phyloP scores from a whole-genome alignment of 1,140 invertebrate genomes.

The Hyposmocoma kahamanoa region DNA sequence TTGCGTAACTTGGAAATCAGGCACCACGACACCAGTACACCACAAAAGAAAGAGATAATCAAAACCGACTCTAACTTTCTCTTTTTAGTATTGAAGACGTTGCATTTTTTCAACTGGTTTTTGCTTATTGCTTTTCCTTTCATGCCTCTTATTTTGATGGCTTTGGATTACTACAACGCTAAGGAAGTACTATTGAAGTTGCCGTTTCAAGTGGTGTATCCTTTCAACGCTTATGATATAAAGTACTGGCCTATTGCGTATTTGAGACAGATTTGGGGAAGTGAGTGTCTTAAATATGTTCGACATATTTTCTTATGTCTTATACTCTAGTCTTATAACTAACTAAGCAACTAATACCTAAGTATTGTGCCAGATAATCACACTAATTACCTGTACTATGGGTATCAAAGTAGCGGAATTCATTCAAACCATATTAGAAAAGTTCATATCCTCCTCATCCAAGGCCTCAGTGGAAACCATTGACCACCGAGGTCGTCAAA shows the following conservation, averaged over 20 bases:
- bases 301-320: no score
- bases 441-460: no score
- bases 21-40: neutral
- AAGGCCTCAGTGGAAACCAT: no score
- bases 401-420: no score
- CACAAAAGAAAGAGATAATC: conserved; percentile 13
- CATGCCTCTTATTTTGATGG: conserved; percentile 19
- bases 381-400: no score
- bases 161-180: conserved; percentile 18
- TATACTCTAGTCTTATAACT: no score
- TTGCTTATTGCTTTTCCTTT: conserved; percentile 19
- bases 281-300: no score
- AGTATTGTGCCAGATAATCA: no score
- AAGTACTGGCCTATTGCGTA: conserved; percentile 21
- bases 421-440: no score
- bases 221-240: conserved; percentile 17
- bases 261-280: conserved; percentile 25
- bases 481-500: no score
- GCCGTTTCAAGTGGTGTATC: conserved; percentile 22
- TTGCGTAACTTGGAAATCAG: conserved; percentile 13
- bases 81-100: conserved; percentile 15
- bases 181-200: conserved; percentile 16
- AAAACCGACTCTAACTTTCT: conserved; percentile 17
- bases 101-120: conserved; percentile 19
- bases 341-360: no score